These are phyloP conservation scores for Epinotia nisella DNA, from an alignment of 2,888 invertebrate genomes.

Conservation along the genomic window DNA sequence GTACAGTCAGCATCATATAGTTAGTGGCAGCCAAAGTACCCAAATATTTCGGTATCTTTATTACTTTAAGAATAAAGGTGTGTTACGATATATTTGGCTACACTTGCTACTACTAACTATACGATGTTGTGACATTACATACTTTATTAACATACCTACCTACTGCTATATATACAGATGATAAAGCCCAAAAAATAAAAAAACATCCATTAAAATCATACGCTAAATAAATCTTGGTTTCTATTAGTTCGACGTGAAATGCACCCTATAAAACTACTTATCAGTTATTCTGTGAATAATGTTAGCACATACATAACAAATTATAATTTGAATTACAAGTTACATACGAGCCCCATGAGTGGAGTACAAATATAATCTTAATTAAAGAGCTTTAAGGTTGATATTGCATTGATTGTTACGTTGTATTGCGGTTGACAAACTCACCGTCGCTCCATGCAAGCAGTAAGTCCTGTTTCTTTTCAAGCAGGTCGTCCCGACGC, in stretches of 20 bases:
- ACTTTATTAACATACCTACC: too few relatives aligned
- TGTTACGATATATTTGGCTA: too few relatives aligned
- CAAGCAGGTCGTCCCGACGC: slow-evolving; percentile 72
- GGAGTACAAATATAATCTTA: neutral
- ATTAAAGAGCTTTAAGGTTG: neutral
- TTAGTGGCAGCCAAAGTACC: too few relatives aligned
- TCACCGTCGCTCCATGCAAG: slow-evolving; percentile 79
- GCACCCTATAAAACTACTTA: slow-evolving; percentile 35
- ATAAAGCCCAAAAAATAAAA: neutral
- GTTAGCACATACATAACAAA: slow-evolving; percentile 27
- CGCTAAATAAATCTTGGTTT: slow-evolving; percentile 9
- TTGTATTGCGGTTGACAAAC: slow-evolving; percentile 48
- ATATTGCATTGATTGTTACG: neutral
- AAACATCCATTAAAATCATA: neutral
- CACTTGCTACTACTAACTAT: too few relatives aligned
- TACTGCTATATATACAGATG: too few relatives aligned
- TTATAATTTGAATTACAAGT: neutral
- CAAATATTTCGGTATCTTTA: too few relatives aligned
- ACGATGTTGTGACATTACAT: too few relatives aligned
- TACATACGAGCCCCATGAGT: neutral
- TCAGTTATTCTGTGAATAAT: slow-evolving; percentile 26
- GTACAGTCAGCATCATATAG: too few relatives aligned
- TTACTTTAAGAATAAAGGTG: too few relatives aligned
- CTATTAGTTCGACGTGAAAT: slow-evolving; percentile 14
- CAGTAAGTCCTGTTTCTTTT: slow-evolving; percentile 74